Evolutionary conservation across 2,797 vertebrate genomes (phyloP), one percentile per base, ranked within the genome.

Genomic region (Scolopax bukidnonensis): DNA sequence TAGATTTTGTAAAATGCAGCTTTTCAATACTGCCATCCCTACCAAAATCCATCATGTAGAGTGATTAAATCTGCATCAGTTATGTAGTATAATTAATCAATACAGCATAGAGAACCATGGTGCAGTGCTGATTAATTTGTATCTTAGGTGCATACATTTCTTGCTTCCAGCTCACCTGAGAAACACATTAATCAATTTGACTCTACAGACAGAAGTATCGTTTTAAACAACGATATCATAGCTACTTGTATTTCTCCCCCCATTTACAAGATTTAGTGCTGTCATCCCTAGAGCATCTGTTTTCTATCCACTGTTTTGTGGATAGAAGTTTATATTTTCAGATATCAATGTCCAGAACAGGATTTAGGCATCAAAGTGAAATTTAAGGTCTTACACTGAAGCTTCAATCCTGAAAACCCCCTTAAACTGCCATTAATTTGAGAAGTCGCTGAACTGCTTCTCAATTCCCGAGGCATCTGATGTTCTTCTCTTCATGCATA

Each of bases 11-110:
- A 89, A 88, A 94, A 96, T 90, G 54, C 56, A 85, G 53, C 75
- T 91, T 97, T 91, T 91, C 65, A 93, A 40, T 95, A n/a, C 11
- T 50, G 9, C 57, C 92, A 43, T 91, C 60, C 80, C 24, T 84
- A 71, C 28, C 33, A 85, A 90, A 93, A 96, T 92, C 87, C 56
- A 86, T 97, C 93, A 96, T 50, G 76, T 92, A 84, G 84, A 93
- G 68, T 96, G 96, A 98, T 97, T 98, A 97, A 98, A 96, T 94
- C 65, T 89, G 78, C 61, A 93, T 96, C 77, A 2, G 20, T 96
- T 96, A 93, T 90, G 89, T 86, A 92, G 68, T 84, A 74, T 97
- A 96, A 97, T 98, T 97, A 98, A 97, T 97, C 95, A 96, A 93
- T 92, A 95, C 2, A 4, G 60, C 84, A 93, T 45, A 77, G 56